Conservation (phyloP, 2,888 invertebrate species). For the Cremastinae sp. region DNA sequence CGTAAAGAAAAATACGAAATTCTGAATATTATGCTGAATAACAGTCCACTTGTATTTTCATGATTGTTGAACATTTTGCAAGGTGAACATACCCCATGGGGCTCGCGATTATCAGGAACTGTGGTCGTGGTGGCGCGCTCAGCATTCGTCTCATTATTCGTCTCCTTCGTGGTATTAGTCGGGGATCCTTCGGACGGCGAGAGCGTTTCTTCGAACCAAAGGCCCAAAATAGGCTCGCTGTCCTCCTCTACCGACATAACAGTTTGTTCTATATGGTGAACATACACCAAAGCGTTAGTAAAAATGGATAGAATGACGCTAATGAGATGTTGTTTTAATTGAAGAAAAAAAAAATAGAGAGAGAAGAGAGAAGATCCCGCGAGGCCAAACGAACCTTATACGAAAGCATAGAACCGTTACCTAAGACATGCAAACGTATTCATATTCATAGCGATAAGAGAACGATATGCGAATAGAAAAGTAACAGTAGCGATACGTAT, state of each 20-base stretch:
- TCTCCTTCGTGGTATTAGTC: slow-evolving; percentile 83
- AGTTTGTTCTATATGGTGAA: slow-evolving; percentile 75
- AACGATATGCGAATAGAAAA: slow-evolving; percentile 6
- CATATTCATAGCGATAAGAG: slow-evolving; percentile 1
- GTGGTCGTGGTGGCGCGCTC: slow-evolving; percentile 83
- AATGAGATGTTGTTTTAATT: slow-evolving; percentile 60
- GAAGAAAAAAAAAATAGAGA: slow-evolving; percentile 36
- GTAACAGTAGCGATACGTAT: slow-evolving; percentile 37
- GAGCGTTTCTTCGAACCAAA: slow-evolving; percentile 97
- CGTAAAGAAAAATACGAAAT: background rate
- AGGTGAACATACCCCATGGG: slow-evolving; percentile 84
- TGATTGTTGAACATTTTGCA: slow-evolving; percentile 17
- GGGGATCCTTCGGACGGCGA: slow-evolving; percentile 87
- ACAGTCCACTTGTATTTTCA: slow-evolving; percentile 1
- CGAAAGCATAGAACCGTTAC: slow-evolving; percentile 69
- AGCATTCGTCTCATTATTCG: slow-evolving; percentile 81
- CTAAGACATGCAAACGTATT: slow-evolving; percentile 51
- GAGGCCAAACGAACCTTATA: slow-evolving; percentile 65
- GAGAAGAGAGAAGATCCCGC: slow-evolving; percentile 35
- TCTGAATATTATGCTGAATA: background rate
- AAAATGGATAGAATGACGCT: slow-evolving; percentile 68
- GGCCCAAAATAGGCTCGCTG: slow-evolving; percentile 92
- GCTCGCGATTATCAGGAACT: slow-evolving; percentile 90
- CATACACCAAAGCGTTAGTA: slow-evolving; percentile 73
- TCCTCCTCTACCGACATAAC: slow-evolving; percentile 84